Evolutionary conservation across 2,888 invertebrate genomes (phyloP), one percentile per base, ranked within the genome.

Genomic region (Drosophila nr. fundita): DNA sequence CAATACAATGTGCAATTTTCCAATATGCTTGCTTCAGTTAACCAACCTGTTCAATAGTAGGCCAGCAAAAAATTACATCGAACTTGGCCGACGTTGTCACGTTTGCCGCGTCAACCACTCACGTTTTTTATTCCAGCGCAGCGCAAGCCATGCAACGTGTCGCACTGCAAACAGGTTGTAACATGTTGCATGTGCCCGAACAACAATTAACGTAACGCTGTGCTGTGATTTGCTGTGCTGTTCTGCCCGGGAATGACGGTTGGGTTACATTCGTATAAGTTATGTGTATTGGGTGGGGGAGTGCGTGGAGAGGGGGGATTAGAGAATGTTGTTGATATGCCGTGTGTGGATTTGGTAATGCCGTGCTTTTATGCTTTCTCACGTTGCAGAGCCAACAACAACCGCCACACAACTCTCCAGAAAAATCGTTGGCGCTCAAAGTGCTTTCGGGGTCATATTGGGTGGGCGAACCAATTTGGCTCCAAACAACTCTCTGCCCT

Each of bases 61-160:
- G 87, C 87, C 84, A 87, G 75, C 50, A 53, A 50, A 66, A 55
- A 74, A 82, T 77, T 69, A 61, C 70, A 76, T 85, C 87, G 73
- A 87, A 82, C 83, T 68, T 83, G 79, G 77, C 73, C 68, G 52
- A 11, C 27, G 36, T 5, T 54, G 85, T 85, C 85, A 87, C 85
- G 85, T 85, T 85, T 87, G 73, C 68, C 65, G 57, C 45, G 52
- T 24, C 50, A 60, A 69, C 59, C 54, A 68, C 77, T 85, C 85
- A 87, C 87, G 85, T 85, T 85, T 85, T 87, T 71, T 71, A 61
- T 60, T 77, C 71, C 87, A 76, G 82, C 75, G 59, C 75, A 52
- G 70, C 54, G 30, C 55, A 36, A 15, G 45, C 72, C 32, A 18
- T 55, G 67, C 78, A 73, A 69, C 82, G 80, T 73, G 72, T 66